Evolutionary conservation across 1,140 invertebrate genomes (phyloP).

Genomic region (Panulirus ornatus): DNA sequence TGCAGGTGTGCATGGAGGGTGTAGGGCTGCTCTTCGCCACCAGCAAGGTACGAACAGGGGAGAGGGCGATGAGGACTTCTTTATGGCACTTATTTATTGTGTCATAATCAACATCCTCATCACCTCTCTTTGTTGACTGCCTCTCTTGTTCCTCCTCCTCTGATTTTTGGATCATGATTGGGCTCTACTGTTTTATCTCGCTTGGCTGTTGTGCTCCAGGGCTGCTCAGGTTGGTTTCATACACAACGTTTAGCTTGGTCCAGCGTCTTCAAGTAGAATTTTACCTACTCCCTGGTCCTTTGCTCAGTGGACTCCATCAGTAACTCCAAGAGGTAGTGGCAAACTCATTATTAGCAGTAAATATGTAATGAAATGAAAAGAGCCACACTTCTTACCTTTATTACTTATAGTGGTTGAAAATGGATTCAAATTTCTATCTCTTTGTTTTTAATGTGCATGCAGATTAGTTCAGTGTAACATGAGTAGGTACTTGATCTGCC

Average conservation of each 20-base stretch:
- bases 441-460: conserved; percentile 33
- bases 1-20: conserved; percentile 99
- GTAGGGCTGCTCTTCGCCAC: conserved; percentile 98
- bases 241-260: conserved; percentile 53
- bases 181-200: conserved; percentile 58
- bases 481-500: conserved; percentile 22
- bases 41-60: conserved; percentile 89
- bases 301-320: not conserved
- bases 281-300: not conserved
- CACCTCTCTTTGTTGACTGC: conserved; percentile 62
- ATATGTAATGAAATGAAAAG: not conserved
- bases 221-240: conserved; percentile 50
- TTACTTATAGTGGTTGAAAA: conserved; percentile 18
- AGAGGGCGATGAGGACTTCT: conserved; percentile 27
- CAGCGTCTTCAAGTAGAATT: conserved; percentile 18
- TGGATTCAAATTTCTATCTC: conserved; percentile 19
- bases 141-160: conserved; percentile 55
- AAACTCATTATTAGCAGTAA: not conserved
- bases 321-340: not conserved
- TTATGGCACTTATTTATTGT: conserved; percentile 46
- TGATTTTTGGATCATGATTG: conserved; percentile 67
- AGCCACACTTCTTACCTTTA: conserved; percentile 15
- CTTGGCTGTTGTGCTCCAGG: conserved; percentile 59
- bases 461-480: conserved; percentile 25
- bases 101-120: conserved; percentile 54